Base-by-base conservation (phyloP, 1,140 invertebrate genomes). In the Papilio glaucus region DNA sequence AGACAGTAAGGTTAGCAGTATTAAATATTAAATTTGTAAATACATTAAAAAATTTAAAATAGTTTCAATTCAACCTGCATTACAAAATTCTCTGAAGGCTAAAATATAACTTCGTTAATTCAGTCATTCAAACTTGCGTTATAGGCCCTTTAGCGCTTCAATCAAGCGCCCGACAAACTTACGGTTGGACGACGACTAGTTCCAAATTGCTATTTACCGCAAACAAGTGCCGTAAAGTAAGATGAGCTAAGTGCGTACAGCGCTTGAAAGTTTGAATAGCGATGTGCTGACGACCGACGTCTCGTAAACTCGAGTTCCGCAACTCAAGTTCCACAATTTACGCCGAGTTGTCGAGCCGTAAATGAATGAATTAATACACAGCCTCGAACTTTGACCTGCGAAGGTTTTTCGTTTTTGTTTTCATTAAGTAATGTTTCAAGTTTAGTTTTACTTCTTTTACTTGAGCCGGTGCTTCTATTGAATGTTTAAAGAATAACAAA, bases 151-250 rank as follows among this genome's bases (percentile, higher is more conserved):
- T 82, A 84, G 79, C 72, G 61, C 73, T 77, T 75, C 79, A 77
- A 81, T 87, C 78, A 81, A 80, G 78, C 81, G 77, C 62, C 75
- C 57, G 75, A 69, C 76, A 77, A 85, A 88, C 77, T 86, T 85
- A 82, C 29, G 76, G 73, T 73, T 82, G 82, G 78, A 79, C 73
- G 76, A 86, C 82, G 85, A 88, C 86, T 84, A 87, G 82, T 82
- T 85, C 77, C 81, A 88, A 90, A 89, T 89, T 88, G 83, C 76
- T 89, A 86, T 90, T 89, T 89, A 85, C 86, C 88, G 75, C 87
- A 88, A 91, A 91, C 88, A 90, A 90, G 88, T 83, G 80, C 78
- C 79, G 77, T 85, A 89, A 90, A 88, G 88, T 88, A 89, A 91
- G 86, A 88, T 85, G 83, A 85, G 82, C 80, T 81, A 82, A 86